A percentile compares a stretch with the other conserved stretches of the same genome.
Conservation (phyloP, 1,140 invertebrate species). For the Trichonephila inaurata region DNA sequence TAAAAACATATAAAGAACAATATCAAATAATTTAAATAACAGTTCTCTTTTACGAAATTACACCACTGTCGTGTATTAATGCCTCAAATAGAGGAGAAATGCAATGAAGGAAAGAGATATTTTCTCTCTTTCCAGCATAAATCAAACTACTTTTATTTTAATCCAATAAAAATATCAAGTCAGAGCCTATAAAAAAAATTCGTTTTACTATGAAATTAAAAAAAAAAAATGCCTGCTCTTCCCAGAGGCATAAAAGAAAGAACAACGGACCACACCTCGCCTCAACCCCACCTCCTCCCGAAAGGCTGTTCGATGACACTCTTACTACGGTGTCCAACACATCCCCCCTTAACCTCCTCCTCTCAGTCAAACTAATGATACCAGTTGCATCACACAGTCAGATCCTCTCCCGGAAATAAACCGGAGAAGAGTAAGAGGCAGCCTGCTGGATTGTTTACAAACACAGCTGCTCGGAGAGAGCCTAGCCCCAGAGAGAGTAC, state of each 20-base stretch:
- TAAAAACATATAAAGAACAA: no score
- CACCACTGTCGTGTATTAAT: no score
- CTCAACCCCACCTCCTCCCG: neutral
- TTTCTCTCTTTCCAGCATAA: neutral
- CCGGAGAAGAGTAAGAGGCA: neutral
- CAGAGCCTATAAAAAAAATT: neutral
- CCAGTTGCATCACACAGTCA: constrained; percentile 32
- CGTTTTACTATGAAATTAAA: neutral
- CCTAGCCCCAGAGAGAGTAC: neutral
- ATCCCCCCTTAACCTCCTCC: neutral
- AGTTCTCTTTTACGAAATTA: no score
- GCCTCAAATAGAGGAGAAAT: no score
- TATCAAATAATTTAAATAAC: no score
- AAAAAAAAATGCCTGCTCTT: neutral
- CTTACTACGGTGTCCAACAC: neutral
- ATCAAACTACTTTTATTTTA: no score
- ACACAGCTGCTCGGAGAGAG: constrained; percentile 63
- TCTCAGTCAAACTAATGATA: neutral
- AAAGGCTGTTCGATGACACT: neutral
- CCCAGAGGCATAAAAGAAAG: neutral
- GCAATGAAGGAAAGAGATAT: neutral
- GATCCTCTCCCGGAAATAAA: constrained; percentile 9
- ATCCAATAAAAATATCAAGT: no score
- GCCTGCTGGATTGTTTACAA: constrained; percentile 64
- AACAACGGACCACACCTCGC: neutral